Conservation (phyloP, 2,888 invertebrate genomes). For the Cordylochernes scorpioides region DNA sequence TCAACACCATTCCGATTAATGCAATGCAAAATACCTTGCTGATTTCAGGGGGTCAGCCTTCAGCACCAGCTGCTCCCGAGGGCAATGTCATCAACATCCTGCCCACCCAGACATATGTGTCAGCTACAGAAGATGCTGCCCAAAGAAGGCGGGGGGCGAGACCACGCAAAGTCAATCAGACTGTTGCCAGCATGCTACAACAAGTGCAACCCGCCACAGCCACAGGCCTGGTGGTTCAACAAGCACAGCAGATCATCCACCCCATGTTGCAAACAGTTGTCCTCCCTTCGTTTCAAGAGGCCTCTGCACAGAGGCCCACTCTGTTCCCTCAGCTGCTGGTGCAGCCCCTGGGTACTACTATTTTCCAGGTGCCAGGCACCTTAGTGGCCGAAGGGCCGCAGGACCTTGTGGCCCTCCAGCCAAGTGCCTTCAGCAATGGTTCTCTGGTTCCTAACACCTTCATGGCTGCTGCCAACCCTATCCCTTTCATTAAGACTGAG, state of each 20-base stretch:
- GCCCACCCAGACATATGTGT: conserved; percentile 4
- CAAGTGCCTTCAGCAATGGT: conserved; percentile 13
- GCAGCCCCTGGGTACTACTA: too few relatives aligned
- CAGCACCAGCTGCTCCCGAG: conserved; percentile 5
- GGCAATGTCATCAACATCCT: conserved; percentile 4
- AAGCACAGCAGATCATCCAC: not conserved
- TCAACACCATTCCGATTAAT: conserved; percentile 35
- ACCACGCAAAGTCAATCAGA: too few relatives aligned
- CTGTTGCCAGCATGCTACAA: conserved; percentile 33
- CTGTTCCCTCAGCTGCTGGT: too few relatives aligned
- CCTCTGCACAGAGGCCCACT: too few relatives aligned
- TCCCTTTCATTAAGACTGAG: too few relatives aligned
- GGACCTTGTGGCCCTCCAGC: conserved; percentile 5
- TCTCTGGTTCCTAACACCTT: conserved; percentile 13
- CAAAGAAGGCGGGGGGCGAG: conserved; percentile 8
- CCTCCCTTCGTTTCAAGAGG: too few relatives aligned
- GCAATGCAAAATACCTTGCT: conserved; percentile 16
- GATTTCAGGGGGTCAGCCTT: conserved; percentile 13
- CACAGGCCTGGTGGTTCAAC: too few relatives aligned
- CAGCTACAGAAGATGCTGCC: conserved; percentile 6
- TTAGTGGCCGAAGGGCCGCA: conserved; percentile 12
- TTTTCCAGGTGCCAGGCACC: too few relatives aligned
- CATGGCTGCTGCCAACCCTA: conserved; percentile 10
- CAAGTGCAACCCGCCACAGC: too few relatives aligned
- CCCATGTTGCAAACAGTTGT: too few relatives aligned